Evolutionary conservation across 2,888 invertebrate species (phyloP).

Genomic region (Eumacrocentrus americanus): DNA sequence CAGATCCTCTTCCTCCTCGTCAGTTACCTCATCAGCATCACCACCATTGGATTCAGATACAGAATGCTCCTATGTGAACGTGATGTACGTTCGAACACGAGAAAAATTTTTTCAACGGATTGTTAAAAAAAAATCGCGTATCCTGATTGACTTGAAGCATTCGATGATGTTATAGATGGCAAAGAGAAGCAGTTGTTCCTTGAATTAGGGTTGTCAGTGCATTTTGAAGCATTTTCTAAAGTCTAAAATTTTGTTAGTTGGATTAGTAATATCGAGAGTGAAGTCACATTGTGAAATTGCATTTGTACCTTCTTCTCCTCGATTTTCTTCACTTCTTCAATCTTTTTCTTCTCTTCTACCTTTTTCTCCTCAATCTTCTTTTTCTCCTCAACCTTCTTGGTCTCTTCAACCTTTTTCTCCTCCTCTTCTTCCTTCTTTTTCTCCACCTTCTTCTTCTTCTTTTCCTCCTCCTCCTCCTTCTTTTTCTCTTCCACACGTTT

Average conservation of each 20-base stretch:
- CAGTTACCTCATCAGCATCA: slow-evolving; percentile 36
- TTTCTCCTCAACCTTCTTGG: slow-evolving; percentile 52
- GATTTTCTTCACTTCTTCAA: slow-evolving; percentile 54
- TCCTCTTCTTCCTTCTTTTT: slow-evolving; percentile 46
- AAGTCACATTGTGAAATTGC: slow-evolving; percentile 10
- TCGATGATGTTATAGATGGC: slow-evolving; percentile 9
- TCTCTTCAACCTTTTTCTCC: slow-evolving; percentile 48
- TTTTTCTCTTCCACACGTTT: slow-evolving; percentile 61
- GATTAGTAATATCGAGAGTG: slow-evolving; percentile 13
- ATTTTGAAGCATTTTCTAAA: slow-evolving; percentile 30
- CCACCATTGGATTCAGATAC: slow-evolving; percentile 28
- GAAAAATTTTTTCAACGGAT: slow-evolving; percentile 24
- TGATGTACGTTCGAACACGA: slow-evolving; percentile 14
- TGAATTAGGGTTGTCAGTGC: slow-evolving; percentile 29
- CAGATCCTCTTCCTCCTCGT: slow-evolving; percentile 46
- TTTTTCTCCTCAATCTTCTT: slow-evolving; percentile 46
- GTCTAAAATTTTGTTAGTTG: slow-evolving; percentile 30
- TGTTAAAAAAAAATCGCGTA: slow-evolving; percentile 25
- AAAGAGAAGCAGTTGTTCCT: slow-evolving; percentile 38
- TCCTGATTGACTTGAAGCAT: slow-evolving; percentile 25
- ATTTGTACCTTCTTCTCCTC: slow-evolving; percentile 45
- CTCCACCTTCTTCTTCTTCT: slow-evolving; percentile 39
- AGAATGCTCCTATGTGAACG: slow-evolving; percentile 19
- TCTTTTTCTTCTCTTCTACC: slow-evolving; percentile 53
- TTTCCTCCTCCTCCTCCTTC: slow-evolving; percentile 40